These are phyloP conservation scores for Chinchilla lanigera DNA, from an alignment of 2,113 vertebrate species.

Conservation along the genomic window DNA sequence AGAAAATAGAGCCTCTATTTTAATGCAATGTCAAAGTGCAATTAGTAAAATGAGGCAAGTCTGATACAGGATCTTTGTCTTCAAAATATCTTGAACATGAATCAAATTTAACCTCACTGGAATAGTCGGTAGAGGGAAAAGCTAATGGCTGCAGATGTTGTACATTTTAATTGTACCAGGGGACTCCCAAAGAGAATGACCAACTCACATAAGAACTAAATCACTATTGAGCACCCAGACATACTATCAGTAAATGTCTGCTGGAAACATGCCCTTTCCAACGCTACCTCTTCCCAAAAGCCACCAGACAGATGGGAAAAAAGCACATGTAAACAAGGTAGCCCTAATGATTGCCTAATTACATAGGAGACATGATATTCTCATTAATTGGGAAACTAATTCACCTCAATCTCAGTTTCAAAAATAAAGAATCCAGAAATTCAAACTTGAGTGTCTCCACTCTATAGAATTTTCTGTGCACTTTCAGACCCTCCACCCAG, in stretches of 20 bases:
- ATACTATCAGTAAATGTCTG: constrained; percentile 40
- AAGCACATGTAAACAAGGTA: constrained; percentile 78
- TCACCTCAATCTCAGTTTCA: constrained; percentile 74
- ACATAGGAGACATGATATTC: constrained; percentile 78
- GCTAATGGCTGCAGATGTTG: constrained; percentile 47
- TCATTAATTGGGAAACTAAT: constrained; percentile 81
- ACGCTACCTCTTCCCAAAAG: constrained; percentile 53
- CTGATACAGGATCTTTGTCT: constrained; percentile 39
- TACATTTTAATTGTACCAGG: not conserved
- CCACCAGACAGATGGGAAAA: constrained; percentile 74
- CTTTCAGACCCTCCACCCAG: constrained; percentile 58
- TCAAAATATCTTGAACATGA: not conserved
- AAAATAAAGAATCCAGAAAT: constrained; percentile 32
- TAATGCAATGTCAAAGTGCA: constrained; percentile 25
- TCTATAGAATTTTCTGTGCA: constrained; percentile 59
- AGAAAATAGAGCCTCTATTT: constrained; percentile 17
- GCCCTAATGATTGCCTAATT: constrained; percentile 78
- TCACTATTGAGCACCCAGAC: constrained; percentile 19
- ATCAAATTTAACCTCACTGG: constrained; percentile 63
- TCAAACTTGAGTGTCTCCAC: constrained; percentile 60
- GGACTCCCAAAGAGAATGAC: constrained; percentile 36
- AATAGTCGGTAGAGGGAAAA: constrained; percentile 38
- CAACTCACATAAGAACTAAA: not conserved
- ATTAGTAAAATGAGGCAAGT: constrained; percentile 57
- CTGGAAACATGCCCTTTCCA: constrained; percentile 49